phyloP scores from a whole-genome alignment of 2,888 invertebrate genomes.

The Stenotaenia linearis region DNA sequence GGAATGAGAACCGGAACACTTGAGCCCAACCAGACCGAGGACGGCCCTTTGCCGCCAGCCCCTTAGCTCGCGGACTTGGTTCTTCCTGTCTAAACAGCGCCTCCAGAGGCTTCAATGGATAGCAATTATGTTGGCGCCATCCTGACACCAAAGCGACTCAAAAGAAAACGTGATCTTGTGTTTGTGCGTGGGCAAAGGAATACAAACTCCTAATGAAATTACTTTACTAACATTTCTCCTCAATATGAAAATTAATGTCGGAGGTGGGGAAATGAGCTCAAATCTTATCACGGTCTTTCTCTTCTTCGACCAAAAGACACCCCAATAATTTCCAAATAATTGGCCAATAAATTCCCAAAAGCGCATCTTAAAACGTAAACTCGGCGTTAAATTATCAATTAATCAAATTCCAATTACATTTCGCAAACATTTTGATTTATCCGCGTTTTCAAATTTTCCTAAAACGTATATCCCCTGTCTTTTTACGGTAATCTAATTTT shows the following conservation, averaged over 20 bases:
- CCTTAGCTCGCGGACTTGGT: not conserved
- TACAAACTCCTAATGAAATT: constrained; percentile 9
- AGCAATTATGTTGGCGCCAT: constrained; percentile 11
- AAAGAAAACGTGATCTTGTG: constrained; percentile 7
- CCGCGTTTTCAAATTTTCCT: not conserved
- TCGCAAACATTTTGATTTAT: not conserved
- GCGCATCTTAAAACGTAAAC: not conserved
- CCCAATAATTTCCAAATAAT: not conserved
- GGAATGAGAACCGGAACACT: constrained; percentile 14
- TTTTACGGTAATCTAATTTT: not conserved
- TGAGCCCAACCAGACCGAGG: not conserved
- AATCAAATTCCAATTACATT: constrained; percentile 9
- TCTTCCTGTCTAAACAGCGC: constrained; percentile 11
- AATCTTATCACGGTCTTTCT: not conserved
- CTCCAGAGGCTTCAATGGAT: constrained; percentile 6
- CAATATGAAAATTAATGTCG: constrained; percentile 8
- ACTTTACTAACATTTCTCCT: not conserved
- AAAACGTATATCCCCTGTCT: not conserved
- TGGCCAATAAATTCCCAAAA: not conserved
- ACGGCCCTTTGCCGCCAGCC: constrained; percentile 15
- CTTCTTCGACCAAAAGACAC: not conserved
- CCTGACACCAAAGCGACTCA: not conserved
- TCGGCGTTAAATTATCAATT: not conserved
- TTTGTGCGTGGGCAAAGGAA: not conserved
- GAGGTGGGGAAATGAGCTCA: not conserved